These are phyloP conservation scores for Mimumesa dahlbomi DNA, from an alignment of 2,888 invertebrate species.

Conservation along the genomic window DNA sequence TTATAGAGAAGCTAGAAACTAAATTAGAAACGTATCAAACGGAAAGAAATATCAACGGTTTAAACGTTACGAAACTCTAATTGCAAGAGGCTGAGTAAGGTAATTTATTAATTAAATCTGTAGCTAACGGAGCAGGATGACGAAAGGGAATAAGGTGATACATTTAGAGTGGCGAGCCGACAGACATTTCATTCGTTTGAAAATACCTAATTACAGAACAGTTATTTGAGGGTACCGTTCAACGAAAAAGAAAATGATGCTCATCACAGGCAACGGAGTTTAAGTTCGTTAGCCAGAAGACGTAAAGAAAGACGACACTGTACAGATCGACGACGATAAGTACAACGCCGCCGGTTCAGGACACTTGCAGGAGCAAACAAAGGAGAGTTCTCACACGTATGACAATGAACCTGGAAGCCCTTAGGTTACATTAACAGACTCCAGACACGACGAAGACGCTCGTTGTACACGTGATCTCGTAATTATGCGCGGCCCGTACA, in stretches of 20 bases:
- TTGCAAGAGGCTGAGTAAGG: too few relatives aligned
- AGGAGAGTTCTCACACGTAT: slow-evolving; percentile 70
- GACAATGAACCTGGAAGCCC: slow-evolving; percentile 75
- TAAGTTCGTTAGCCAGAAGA: slow-evolving; percentile 70
- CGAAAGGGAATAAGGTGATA: not conserved
- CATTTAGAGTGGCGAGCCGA: not conserved
- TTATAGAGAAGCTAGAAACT: too few relatives aligned
- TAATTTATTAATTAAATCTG: too few relatives aligned
- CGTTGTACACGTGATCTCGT: slow-evolving; percentile 66
- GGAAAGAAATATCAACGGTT: too few relatives aligned
- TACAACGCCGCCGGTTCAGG: slow-evolving; percentile 46
- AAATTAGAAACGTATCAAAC: too few relatives aligned
- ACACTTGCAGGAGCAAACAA: slow-evolving; percentile 64
- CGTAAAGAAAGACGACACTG: slow-evolving; percentile 62
- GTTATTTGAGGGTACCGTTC: slow-evolving; percentile 33
- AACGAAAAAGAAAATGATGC: slow-evolving; percentile 12
- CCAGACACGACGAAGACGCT: slow-evolving; percentile 58
- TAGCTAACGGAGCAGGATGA: too few relatives aligned
- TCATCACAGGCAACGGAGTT: slow-evolving; percentile 41
- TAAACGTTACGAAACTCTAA: too few relatives aligned
- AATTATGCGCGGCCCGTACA: slow-evolving; percentile 68
- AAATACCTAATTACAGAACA: slow-evolving; percentile 33
- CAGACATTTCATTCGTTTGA: not conserved
- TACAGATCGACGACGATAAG: slow-evolving; percentile 70
- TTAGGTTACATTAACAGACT: slow-evolving; percentile 59